Evolutionary conservation across 2,113 vertebrate species (phyloP).

Genomic region (Macaca nemestrina): DNA sequence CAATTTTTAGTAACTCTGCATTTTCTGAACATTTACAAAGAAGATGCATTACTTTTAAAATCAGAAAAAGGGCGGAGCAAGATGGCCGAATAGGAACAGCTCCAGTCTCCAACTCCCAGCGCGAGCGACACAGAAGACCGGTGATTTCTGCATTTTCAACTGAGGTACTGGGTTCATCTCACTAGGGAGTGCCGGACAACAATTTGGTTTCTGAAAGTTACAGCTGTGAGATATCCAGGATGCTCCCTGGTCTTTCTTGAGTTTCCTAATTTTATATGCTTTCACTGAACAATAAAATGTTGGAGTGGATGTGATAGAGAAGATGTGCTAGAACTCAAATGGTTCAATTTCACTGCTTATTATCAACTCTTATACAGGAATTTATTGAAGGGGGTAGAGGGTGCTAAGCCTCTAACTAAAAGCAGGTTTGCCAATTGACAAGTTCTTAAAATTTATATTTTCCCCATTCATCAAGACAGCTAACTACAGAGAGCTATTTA

Average conservation of each 20-base stretch:
- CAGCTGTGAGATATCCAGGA: not conserved
- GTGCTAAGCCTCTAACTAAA: conserved; percentile 53
- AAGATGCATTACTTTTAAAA: not conserved
- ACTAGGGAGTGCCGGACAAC: too few species aligned
- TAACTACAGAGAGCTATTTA: conserved; percentile 58
- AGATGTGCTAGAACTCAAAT: not conserved
- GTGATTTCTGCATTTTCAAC: too few species aligned
- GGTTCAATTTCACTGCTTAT: not conserved
- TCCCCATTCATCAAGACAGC: not conserved
- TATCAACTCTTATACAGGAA: not conserved
- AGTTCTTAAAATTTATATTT: conserved; percentile 52
- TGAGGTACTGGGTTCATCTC: too few species aligned
- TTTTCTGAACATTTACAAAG: not conserved
- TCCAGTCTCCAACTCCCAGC: too few species aligned
- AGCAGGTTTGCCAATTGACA: conserved; percentile 50
- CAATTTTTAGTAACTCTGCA: not conserved
- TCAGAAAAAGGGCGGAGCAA: not conserved
- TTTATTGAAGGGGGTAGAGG: not conserved
- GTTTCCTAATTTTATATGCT: not conserved
- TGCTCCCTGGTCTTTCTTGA: not conserved
- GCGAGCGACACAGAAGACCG: too few species aligned
- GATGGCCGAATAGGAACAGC: too few species aligned
- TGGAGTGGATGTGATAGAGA: not conserved
- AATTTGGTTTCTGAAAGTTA: not conserved
- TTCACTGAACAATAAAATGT: not conserved